phyloP scores from a whole-genome alignment of 2,113 vertebrate species.

The Piprites chloris region DNA sequence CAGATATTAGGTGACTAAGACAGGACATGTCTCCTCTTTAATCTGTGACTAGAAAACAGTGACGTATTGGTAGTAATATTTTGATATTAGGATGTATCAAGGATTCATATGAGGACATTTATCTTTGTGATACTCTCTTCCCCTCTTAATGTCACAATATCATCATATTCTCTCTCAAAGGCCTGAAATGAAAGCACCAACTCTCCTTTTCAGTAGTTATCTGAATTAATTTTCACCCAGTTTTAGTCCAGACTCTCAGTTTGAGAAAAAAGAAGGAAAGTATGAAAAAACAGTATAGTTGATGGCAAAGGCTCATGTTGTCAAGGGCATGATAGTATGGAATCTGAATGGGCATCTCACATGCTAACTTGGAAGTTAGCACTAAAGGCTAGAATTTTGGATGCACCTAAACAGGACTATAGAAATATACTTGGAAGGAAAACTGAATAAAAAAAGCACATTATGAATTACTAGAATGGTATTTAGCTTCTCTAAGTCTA shows the following conservation, averaged over 20 bases:
- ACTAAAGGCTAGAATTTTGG: neutral
- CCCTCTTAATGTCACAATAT: neutral
- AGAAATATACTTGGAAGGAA: neutral
- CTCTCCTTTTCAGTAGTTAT: neutral
- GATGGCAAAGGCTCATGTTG: neutral
- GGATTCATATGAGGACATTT: neutral
- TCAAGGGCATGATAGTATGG: neutral
- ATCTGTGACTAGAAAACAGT: neutral
- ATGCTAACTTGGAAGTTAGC: neutral
- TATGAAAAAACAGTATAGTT: neutral
- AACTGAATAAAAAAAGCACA: neutral
- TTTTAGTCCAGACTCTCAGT: neutral
- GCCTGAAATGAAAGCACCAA: neutral
- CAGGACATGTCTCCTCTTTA: neutral
- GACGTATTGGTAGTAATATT: neutral
- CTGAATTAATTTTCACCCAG: neutral
- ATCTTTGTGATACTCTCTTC: neutral
- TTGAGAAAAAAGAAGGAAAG: accelerated
- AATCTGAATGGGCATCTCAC: neutral
- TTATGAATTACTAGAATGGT: neutral
- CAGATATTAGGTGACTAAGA: neutral
- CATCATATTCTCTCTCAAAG: neutral
- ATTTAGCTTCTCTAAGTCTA: neutral
- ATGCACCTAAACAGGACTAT: neutral
- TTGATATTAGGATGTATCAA: neutral